Percentiles rank a stretch among this genome's conserved stretches.
Conservation (phyloP, 2,888 invertebrate species). For the Tiphia femorata region DNA sequence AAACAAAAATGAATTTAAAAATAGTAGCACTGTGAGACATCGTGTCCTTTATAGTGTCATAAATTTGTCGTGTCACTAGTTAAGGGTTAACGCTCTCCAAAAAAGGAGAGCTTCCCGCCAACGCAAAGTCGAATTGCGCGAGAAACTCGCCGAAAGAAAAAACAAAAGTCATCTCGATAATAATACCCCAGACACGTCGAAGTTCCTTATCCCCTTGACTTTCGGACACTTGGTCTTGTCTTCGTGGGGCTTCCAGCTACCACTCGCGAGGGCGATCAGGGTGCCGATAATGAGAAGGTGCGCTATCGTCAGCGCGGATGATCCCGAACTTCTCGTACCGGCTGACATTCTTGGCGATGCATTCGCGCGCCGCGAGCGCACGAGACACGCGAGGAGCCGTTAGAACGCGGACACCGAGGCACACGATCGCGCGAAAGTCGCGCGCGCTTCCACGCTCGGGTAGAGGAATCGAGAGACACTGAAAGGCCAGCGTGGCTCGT, state of each 20-base stretch:
- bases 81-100: too few species aligned
- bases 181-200: constrained; percentile 81
- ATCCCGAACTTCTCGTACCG: constrained; percentile 27
- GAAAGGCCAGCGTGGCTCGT: too few species aligned
- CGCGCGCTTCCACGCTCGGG: too few species aligned
- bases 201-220: constrained; percentile 84
- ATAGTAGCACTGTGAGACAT: too few species aligned
- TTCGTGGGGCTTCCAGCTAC: constrained; percentile 70
- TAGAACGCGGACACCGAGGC: constrained; percentile 3
- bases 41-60: too few species aligned
- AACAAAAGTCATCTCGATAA: neutral
- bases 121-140: too few species aligned
- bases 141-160: too few species aligned
- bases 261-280: constrained; percentile 26
- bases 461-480: too few species aligned
- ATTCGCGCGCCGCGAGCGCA: constrained; percentile 25
- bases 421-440: too few species aligned
- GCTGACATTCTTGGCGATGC: constrained; percentile 34
- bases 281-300: constrained; percentile 27
- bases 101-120: too few species aligned
- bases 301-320: constrained; percentile 25
- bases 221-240: constrained; percentile 80
- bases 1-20: too few species aligned
- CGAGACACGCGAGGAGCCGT: neutral
- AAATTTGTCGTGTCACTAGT: too few species aligned